A percentile compares a stretch with the other conserved stretches of the same genome.
Conservation (phyloP, 2,888 invertebrate genomes). For the Papilio protenor region DNA sequence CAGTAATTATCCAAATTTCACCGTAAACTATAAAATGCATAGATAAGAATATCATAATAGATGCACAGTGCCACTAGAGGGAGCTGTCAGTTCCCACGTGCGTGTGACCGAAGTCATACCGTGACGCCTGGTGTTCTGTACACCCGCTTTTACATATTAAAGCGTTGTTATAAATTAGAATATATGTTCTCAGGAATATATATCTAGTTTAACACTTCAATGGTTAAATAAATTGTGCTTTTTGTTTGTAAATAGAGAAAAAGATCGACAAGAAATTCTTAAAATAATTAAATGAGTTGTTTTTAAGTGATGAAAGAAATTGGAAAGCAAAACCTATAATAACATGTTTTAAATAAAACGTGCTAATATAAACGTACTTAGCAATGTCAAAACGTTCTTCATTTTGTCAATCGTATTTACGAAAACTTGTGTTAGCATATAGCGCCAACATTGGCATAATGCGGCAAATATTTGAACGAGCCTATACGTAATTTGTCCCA, state of each 20-base stretch:
- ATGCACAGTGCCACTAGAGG: not conserved
- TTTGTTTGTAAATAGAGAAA: not conserved
- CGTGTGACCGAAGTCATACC: conserved; percentile 16
- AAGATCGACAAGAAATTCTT: not conserved
- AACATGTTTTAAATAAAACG: not conserved
- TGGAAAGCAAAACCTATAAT: not conserved
- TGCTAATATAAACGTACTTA: not conserved
- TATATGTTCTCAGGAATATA: not conserved
- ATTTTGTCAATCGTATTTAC: not conserved
- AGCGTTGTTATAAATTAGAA: not conserved
- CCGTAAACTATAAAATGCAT: conserved; percentile 20
- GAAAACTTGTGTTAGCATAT: not conserved
- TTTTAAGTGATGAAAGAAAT: not conserved
- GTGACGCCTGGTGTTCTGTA: conserved; percentile 2
- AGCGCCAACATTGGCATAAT: not conserved
- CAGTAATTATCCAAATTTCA: conserved; percentile 38
- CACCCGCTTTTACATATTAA: not conserved
- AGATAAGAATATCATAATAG: conserved; percentile 35
- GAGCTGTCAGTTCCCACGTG: conserved; percentile 23
- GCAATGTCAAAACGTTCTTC: not conserved
- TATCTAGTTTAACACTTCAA: not conserved
- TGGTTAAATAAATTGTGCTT: not conserved
- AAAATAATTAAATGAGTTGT: not conserved
- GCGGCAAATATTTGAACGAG: conserved; percentile 3
- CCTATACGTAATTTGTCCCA: not conserved